phyloP scores from a whole-genome alignment of 2,797 vertebrate genomes.

The Centropyge bicolor region DNA sequence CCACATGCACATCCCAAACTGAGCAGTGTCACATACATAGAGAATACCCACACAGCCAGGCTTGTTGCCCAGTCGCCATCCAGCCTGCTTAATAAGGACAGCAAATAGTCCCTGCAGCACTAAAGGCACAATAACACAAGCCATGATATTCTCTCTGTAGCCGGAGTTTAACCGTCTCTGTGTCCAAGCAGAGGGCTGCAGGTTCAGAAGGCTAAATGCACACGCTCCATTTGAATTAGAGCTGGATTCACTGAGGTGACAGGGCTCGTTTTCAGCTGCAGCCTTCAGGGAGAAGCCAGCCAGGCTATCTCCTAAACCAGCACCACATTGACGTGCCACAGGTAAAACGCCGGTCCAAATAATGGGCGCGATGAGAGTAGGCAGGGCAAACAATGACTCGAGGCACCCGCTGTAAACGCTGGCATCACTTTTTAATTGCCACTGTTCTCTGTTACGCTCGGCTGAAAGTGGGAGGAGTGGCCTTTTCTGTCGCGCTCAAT shows the following conservation, averaged over 20 bases:
- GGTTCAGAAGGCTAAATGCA: slow-evolving; percentile 71
- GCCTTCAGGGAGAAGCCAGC: slow-evolving; percentile 57
- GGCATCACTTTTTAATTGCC: slow-evolving; percentile 76
- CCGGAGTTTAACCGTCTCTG: slow-evolving; percentile 58
- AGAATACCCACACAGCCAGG: slow-evolving; percentile 63
- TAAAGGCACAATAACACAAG: slow-evolving; percentile 67
- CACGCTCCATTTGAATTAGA: slow-evolving; percentile 69
- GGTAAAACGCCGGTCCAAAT: slow-evolving; percentile 66
- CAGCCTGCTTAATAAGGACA: slow-evolving; percentile 76
- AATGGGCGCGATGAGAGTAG: slow-evolving; percentile 65
- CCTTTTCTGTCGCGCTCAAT: slow-evolving; percentile 65
- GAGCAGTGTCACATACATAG: slow-evolving; percentile 49
- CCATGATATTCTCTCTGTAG: slow-evolving; percentile 69
- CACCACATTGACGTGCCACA: slow-evolving; percentile 51
- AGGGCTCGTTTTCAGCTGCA: slow-evolving; percentile 56
- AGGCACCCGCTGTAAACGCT: slow-evolving; percentile 60
- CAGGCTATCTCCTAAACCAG: slow-evolving; percentile 63
- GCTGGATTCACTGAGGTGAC: slow-evolving; percentile 60
- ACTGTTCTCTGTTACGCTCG: slow-evolving; percentile 66
- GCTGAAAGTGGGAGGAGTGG: slow-evolving; percentile 52
- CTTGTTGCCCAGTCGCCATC: slow-evolving; percentile 69
- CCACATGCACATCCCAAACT: slow-evolving; percentile 45
- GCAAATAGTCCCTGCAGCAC: slow-evolving; percentile 74
- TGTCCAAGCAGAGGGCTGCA: slow-evolving; percentile 60
- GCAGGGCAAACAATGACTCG: slow-evolving; percentile 72